phyloP scores from a whole-genome alignment of 2,797 vertebrate genomes.

The Pseudocheirus occidentalis region DNA sequence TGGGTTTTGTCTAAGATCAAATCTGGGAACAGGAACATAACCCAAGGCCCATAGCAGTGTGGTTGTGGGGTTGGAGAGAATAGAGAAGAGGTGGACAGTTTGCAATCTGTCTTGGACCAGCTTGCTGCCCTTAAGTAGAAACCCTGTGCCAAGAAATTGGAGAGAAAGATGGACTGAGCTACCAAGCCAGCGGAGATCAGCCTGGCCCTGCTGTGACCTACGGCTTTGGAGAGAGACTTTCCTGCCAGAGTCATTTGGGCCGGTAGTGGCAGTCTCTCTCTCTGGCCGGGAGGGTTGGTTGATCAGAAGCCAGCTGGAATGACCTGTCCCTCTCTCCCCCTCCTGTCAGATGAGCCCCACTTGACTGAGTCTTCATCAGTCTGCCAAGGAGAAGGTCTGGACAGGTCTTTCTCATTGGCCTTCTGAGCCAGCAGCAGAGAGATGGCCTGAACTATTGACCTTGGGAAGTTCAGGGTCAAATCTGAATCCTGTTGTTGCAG shows the following conservation, averaged over 20 bases:
- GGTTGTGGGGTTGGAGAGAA: background rate
- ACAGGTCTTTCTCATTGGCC: background rate
- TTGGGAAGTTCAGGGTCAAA: too few species aligned
- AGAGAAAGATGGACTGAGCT: constrained; percentile 7
- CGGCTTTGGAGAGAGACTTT: constrained; percentile 25
- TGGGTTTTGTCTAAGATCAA: too few species aligned
- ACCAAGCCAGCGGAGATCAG: background rate
- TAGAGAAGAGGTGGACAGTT: background rate
- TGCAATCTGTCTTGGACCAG: constrained; percentile 16
- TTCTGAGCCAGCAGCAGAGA: background rate
- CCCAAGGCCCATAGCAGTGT: background rate
- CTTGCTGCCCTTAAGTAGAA: background rate
- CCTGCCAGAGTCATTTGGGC: rapidly evolving
- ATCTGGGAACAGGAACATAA: background rate
- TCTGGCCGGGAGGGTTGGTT: background rate
- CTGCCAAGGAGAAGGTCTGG: background rate
- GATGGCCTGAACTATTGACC: background rate
- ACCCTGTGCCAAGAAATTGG: background rate
- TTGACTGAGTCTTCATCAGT: background rate
- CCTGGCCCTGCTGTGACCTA: background rate
- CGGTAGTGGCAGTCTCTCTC: background rate
- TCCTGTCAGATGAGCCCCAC: background rate
- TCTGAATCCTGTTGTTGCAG: background rate
- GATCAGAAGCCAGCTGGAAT: background rate
- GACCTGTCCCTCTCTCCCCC: too few species aligned